Percentiles rank a stretch among this genome's conserved stretches.
These are phyloP conservation scores for Pseudomyrmex concolor DNA, from an alignment of 1,140 invertebrate genomes.

Conservation along the genomic window DNA sequence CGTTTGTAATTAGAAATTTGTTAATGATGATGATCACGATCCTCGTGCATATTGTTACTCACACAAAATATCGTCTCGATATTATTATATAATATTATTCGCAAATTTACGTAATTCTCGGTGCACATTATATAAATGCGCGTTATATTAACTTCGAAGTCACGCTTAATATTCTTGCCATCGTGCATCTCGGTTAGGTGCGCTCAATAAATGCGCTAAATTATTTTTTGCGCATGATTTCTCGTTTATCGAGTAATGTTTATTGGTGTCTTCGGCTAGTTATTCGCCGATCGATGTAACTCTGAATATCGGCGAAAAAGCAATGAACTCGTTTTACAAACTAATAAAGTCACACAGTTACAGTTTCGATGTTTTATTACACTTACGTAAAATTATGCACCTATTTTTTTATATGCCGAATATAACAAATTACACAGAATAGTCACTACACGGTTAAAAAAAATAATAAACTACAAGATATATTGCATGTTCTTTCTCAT, in stretches of 20 bases:
- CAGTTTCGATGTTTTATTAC: too few species aligned
- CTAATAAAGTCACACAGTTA: too few species aligned
- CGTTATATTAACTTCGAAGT: slow-evolving; percentile 31
- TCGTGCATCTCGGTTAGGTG: not conserved
- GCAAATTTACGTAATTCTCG: slow-evolving; percentile 20
- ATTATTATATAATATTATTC: slow-evolving; percentile 5
- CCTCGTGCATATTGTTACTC: not conserved
- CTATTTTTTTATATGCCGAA: not conserved
- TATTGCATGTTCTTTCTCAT: too few species aligned
- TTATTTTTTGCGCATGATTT: slow-evolving; percentile 15
- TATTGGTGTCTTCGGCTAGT: not conserved
- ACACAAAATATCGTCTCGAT: not conserved
- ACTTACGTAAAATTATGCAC: not conserved
- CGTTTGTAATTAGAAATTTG: slow-evolving; percentile 36
- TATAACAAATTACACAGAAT: too few species aligned
- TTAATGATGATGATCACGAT: slow-evolving; percentile 4
- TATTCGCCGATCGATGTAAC: not conserved
- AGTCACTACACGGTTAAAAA: too few species aligned
- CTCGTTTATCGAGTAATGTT: slow-evolving; percentile 6
- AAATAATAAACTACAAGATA: too few species aligned
- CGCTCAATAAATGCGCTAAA: slow-evolving; percentile 15
- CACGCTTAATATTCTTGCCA: slow-evolving; percentile 29
- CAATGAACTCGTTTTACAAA: slow-evolving; percentile 8
- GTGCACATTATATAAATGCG: slow-evolving; percentile 4
- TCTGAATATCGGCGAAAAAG: not conserved